phyloP scores from a whole-genome alignment of 2,888 invertebrate species.

The Ochropleura plecta region DNA sequence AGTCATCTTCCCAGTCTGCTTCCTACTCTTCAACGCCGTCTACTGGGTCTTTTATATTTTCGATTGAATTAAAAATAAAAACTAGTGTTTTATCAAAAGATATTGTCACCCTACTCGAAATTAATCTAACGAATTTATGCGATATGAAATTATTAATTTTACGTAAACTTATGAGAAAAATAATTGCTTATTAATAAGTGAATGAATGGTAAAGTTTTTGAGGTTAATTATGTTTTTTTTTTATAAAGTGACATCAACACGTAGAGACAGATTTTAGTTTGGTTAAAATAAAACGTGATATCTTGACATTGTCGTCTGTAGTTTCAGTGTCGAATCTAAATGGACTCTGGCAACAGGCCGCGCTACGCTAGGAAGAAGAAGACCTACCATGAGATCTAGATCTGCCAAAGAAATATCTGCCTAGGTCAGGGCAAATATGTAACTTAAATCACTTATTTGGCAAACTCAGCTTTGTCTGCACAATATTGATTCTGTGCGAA shows the following conservation, averaged over 20 bases:
- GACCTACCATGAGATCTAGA: slow-evolving; percentile 33
- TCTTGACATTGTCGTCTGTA: slow-evolving; percentile 51
- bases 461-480: neutral
- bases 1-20: slow-evolving; percentile 98
- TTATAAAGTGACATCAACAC: slow-evolving; percentile 9
- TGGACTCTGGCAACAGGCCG: slow-evolving; percentile 50
- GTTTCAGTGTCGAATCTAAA: slow-evolving; percentile 57
- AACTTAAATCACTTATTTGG: neutral
- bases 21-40: slow-evolving; percentile 98
- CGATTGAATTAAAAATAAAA: slow-evolving; percentile 84
- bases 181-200: slow-evolving; percentile 25
- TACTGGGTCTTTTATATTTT: slow-evolving; percentile 98
- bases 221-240: slow-evolving; percentile 3
- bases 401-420: slow-evolving; percentile 37
- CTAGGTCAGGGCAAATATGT: slow-evolving; percentile 7
- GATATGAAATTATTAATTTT: slow-evolving; percentile 37
- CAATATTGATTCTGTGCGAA: slow-evolving; percentile 4
- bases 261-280: slow-evolving; percentile 31
- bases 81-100: slow-evolving; percentile 45
- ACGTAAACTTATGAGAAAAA: slow-evolving; percentile 32
- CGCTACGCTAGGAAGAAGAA: slow-evolving; percentile 47
- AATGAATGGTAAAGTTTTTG: slow-evolving; percentile 30
- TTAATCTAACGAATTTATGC: slow-evolving; percentile 65
- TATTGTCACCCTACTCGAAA: slow-evolving; percentile 55
- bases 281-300: slow-evolving; percentile 30